phyloP scores from a whole-genome alignment of 2,888 invertebrate species.

The Eristalinus sepulchralis region DNA sequence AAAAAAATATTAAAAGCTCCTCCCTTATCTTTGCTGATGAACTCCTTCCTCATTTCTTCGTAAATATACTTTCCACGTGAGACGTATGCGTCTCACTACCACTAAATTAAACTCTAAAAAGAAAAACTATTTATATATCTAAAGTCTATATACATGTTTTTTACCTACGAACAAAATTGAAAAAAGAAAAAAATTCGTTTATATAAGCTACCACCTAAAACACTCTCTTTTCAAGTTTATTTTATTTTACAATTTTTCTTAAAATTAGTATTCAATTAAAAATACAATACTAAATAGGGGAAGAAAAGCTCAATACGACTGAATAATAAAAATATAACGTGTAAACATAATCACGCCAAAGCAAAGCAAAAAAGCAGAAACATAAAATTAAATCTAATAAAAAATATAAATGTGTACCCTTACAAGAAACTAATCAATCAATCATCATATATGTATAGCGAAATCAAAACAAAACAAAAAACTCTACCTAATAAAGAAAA shows the following conservation, averaged over 20 bases:
- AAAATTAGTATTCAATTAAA: constrained; percentile 48
- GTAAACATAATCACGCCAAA: not conserved
- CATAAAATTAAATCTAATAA: constrained; percentile 1
- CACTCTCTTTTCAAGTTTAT: constrained; percentile 2
- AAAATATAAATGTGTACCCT: constrained; percentile 48
- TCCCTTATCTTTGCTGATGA: not conserved
- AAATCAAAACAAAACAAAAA: constrained; percentile 28
- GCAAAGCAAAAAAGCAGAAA: constrained; percentile 18
- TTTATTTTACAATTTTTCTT: constrained; percentile 29
- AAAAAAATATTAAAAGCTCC: not conserved
- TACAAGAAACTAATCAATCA: constrained; percentile 45
- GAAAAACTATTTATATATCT: not conserved
- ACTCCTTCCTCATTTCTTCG: not conserved
- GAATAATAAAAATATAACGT: constrained; percentile 56
- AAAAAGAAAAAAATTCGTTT: constrained; percentile 1
- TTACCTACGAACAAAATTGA: not conserved
- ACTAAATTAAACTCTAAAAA: no score
- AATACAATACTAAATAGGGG: constrained; percentile 67
- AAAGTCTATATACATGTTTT: constrained; percentile 27
- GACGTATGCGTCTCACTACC: no score
- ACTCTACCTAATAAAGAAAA: constrained; percentile 6
- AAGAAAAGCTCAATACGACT: constrained; percentile 73
- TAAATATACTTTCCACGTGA: not conserved
- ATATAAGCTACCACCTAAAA: constrained; percentile 3
- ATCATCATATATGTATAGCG: constrained; percentile 63